Base-by-base conservation (phyloP, 2,797 vertebrate species). In the Pterois miles region DNA sequence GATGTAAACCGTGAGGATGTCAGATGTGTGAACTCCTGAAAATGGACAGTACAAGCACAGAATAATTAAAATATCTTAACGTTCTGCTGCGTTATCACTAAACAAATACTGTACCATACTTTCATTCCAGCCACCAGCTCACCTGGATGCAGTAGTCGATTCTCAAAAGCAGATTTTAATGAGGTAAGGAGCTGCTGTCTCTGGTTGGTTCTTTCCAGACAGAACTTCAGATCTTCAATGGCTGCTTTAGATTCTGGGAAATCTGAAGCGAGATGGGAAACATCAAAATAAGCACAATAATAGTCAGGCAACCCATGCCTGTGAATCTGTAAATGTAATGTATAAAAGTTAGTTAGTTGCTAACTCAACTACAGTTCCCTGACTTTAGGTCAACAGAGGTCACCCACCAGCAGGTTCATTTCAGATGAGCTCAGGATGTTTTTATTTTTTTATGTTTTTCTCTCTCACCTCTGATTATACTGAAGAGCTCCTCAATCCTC, bases 1-100 rank as follows among this genome's bases (percentile, higher is more conserved):
- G 91, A 99, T 99, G 79, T 99, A 99, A 2, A 99, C 95, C 0
- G 98, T 99, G 89, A 99, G 97, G 91, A 99, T 99, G 90, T 99
- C 98, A 0, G 97, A 96, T 0, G 98, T 99, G 90, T 98, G 98
- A 65, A 99, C 98, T 0, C 98, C 98, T 99, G 88, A 56, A 18
- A 34, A 33, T 0, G 18, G 46, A 29, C 27, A 18, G 34, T 7
- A 3, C 8, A 25, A 46, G 7, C 40, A 46, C 40, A 20, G 5
- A 1, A 43, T 16, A 4, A 52, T 10, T 4, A 4, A 22, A 23
- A 2, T 1, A 1, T 8, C 12, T 27, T 7, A 13, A 56, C 9
- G 38, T 40, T 0, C 43, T 46, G 43, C 18, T 18, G 18, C 43
- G 8, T 46, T 20, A 2, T 20, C 43, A 46, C 16, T 9, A 46